Conservation (phyloP, 2,888 invertebrate species). For the Drosophila putrida region DNA sequence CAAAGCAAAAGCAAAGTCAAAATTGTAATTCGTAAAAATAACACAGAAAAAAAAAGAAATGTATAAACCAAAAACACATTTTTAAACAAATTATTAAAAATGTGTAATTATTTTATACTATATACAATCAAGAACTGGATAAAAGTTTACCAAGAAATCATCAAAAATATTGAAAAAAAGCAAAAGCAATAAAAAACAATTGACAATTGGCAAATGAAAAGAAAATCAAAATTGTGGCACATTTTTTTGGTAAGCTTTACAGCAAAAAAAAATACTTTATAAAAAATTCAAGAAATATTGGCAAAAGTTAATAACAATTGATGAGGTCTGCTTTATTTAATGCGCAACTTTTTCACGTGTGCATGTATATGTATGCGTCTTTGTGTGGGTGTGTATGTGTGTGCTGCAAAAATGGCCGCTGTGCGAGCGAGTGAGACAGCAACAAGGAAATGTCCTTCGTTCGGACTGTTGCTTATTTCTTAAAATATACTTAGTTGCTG, state of each 20-base stretch:
- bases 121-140: constrained; percentile 15
- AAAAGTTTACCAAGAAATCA: constrained; percentile 70
- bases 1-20: constrained; percentile 42
- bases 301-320: constrained; percentile 11
- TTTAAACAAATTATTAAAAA: constrained; percentile 24
- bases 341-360: constrained; percentile 31
- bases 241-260: constrained; percentile 77
- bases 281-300: constrained; percentile 8
- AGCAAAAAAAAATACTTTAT: constrained; percentile 7
- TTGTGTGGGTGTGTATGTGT: constrained; percentile 30
- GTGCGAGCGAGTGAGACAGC: constrained; percentile 24
- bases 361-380: constrained; percentile 28
- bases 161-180: constrained; percentile 10
- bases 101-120: constrained; percentile 26
- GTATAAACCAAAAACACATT: constrained; percentile 35
- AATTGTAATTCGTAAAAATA: constrained; percentile 34
- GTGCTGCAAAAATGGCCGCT: constrained; percentile 68
- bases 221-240: constrained; percentile 24
- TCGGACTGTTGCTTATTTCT: constrained; percentile 51
- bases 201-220: constrained; percentile 13
- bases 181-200: constrained; percentile 32
- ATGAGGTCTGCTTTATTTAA: constrained; percentile 18
- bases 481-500: not conserved
- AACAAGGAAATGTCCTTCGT: constrained; percentile 5
- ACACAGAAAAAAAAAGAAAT: constrained; percentile 21